A percentile compares a stretch with the other conserved stretches of the same genome.
Conservation (phyloP, 2,797 vertebrate genomes). For the Chanos chanos region DNA sequence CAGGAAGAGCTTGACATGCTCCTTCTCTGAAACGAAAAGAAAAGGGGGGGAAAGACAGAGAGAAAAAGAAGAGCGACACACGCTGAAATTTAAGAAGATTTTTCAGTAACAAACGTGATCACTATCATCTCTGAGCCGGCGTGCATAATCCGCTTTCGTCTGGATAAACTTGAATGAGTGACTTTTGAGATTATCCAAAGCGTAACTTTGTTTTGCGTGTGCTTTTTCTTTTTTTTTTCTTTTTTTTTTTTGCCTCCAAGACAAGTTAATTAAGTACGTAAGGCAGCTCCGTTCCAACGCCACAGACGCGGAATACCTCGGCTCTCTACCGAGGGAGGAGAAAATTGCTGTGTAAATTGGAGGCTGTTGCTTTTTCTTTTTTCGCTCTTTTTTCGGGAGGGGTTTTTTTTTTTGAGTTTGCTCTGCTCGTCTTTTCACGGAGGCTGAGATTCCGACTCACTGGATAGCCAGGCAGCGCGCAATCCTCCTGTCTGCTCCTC, state of each 20-base stretch:
- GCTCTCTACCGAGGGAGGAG: conserved; percentile 39
- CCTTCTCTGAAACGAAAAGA: too few species aligned
- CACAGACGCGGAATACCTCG: conserved; percentile 43
- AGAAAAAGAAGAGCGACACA: conserved; percentile 27
- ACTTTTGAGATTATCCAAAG: conserved; percentile 41
- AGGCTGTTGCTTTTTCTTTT: conserved; percentile 45
- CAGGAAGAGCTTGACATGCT: too few species aligned
- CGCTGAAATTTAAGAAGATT: conserved; percentile 25
- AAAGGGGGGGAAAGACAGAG: too few species aligned
- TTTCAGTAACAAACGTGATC: conserved; percentile 44
- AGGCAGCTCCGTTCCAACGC: conserved; percentile 47
- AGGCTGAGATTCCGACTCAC: conserved; percentile 36
- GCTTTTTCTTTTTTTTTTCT: conserved; percentile 27
- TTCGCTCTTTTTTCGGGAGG: too few species aligned
- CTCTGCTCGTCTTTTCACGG: conserved; percentile 40
- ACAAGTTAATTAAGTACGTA: conserved; percentile 52
- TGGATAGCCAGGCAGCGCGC: conserved; percentile 27
- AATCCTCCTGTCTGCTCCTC: conserved; percentile 38
- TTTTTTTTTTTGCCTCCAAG: conserved; percentile 41
- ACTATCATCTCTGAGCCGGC: conserved; percentile 42
- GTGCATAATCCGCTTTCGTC: conserved; percentile 42
- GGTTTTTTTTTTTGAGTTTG: conserved; percentile 35
- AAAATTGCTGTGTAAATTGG: conserved; percentile 53
- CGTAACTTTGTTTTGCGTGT: too few species aligned
- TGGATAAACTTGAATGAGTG: conserved; percentile 47